phyloP scores from a whole-genome alignment of 1,140 invertebrate species.

The Platorchestia sp. region DNA sequence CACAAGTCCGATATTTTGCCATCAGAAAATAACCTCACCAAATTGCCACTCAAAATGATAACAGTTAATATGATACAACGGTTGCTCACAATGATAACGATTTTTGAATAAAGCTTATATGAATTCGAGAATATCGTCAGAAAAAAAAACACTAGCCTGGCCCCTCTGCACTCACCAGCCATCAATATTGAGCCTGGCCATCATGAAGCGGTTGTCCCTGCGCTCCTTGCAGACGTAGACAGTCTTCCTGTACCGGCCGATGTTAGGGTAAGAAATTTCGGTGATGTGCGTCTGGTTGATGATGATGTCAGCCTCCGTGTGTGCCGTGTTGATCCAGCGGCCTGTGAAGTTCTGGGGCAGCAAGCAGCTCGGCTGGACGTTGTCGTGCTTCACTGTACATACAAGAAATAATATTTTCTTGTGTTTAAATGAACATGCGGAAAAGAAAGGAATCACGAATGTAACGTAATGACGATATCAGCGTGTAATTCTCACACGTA shows the following conservation, averaged over 20 bases:
- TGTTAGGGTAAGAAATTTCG: constrained; percentile 94
- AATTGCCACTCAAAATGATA: no score
- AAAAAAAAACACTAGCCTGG: no score
- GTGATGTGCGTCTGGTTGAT: constrained; percentile 98
- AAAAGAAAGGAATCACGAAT: not conserved
- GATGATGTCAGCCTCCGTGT: constrained; percentile 92
- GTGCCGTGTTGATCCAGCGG: constrained; percentile 96
- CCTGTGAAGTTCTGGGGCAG: constrained; percentile 94
- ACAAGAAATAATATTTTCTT: not conserved
- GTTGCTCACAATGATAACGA: no score
- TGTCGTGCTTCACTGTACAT: constrained; percentile 73
- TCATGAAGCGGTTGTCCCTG: constrained; percentile 89
- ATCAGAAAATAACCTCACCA: no score
- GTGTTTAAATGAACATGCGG: no score
- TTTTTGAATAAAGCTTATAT: no score
- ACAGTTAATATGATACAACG: no score
- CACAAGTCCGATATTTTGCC: no score
- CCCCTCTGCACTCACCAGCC: constrained; percentile 81
- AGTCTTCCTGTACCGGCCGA: constrained; percentile 86
- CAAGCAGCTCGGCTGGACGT: constrained; percentile 90
- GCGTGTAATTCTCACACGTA: not conserved
- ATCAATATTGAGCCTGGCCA: constrained; percentile 95
- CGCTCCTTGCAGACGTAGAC: constrained; percentile 96
- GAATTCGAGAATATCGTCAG: no score
- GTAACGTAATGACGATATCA: not conserved